Base-by-base conservation (phyloP, 2,113 vertebrate genomes). In the Micromys minutus region DNA sequence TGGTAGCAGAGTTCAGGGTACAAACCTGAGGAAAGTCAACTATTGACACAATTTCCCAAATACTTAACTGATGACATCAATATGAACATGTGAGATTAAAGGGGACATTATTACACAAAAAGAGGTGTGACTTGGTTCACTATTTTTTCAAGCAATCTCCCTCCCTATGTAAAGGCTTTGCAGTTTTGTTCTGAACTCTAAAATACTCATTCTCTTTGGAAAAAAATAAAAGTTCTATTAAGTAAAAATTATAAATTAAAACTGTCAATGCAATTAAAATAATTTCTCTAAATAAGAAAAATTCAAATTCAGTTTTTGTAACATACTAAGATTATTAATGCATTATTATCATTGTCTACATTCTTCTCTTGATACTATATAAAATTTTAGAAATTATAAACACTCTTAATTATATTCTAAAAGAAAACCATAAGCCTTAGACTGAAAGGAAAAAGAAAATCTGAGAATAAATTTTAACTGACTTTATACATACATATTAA, bases 31-130 rank as follows among this genome's bases (percentile, higher is more conserved):
- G 61, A 72, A 96, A 96, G 57, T 1, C 84, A 65, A 95, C 69
- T 97, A 80, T 55, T 81, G 39, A 83, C 97, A 93, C 67, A 96
- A 97, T 80, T 96, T 96, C 89, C 86, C 95, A 94, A 93, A 97
- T 31, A 95, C 29, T 93, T 95, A 97, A 95, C 74, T 87, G 94
- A 67, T 87, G 52, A 77, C 87, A 80, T 76, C 80, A 96, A 47
- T 50, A 36, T 80, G 90, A 97, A 52, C 0, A 47, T 59, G 34
- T 36, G 81, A 90, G 63, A 91, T 63, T 69, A 97, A 72, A 97
- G 87, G 47, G 83, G 5, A 97, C 90, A 29, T 96, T 95, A 94
- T 79, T 87, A 96, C 42, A 24, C n/a, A 93, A 96, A 52, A 97
- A 89, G 87, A 95, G 93, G 91, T 7, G 29, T 71, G 69, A 76